Percentiles rank a stretch among this genome's conserved stretches.
phyloP scores from a whole-genome alignment of 2,113 vertebrate genomes.

The Aythya baeri region DNA sequence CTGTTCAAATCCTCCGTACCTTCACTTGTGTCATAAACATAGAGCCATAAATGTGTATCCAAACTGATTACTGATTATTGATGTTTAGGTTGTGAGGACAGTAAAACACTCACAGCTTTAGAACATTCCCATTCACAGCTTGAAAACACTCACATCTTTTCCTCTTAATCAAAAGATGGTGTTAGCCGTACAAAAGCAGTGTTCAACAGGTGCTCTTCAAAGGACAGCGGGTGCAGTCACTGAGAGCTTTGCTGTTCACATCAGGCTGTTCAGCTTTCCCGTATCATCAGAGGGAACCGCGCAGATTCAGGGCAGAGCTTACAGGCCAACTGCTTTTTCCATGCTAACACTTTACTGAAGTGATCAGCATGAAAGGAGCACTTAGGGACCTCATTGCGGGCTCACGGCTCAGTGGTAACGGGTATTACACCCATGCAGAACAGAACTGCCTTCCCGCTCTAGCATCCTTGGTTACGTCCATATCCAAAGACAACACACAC shows the following conservation, averaged over 20 bases:
- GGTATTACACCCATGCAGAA: neutral
- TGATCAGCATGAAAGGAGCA: neutral
- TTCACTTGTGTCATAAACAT: neutral
- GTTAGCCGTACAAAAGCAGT: neutral
- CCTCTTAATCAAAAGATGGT: neutral
- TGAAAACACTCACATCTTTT: neutral
- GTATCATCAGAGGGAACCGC: neutral
- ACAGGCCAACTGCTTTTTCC: neutral
- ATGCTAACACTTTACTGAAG: neutral
- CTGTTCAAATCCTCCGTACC: neutral
- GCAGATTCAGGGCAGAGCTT: neutral
- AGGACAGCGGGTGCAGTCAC: neutral
- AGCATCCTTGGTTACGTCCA: neutral
- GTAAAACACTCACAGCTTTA: neutral
- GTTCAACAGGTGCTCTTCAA: rapidly evolving
- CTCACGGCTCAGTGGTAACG: neutral
- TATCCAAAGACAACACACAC: neutral
- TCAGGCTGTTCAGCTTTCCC: neutral
- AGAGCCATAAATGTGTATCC: neutral
- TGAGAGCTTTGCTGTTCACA: neutral
- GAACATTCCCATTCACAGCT: neutral
- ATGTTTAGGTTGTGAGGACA: neutral
- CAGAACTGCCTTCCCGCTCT: neutral
- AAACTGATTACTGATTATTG: neutral
- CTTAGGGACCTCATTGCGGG: neutral